Evolutionary conservation across 2,888 invertebrate species (phyloP), one percentile per base, ranked within the genome.

Genomic region (Trachelus iudaicus): DNA sequence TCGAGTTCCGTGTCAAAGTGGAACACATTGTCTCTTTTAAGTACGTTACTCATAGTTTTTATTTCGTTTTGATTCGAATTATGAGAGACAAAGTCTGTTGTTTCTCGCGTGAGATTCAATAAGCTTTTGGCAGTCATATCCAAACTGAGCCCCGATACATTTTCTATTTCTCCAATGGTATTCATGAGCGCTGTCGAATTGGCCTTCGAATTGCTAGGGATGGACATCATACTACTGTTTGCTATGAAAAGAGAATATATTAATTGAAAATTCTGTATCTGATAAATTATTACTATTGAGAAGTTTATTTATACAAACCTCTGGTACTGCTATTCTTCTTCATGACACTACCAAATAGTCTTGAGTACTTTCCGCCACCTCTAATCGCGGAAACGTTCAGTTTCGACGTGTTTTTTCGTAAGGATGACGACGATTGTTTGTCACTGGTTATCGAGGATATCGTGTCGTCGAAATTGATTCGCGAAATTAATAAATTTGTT

Each of bases 351-450:
- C 85, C 84, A 85, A 90, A 90, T 75, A 90, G 78, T 77, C 88
- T 82, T 1, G 89, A 87, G 79, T 90, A 90, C 80, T 88, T 89
- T 75, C 83, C 85, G 4, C 78, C 79, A 75, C 83, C 81, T 81
- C 81, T 85, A 11, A n/a, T 69, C 68, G 73, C 80, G 33, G 78
- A 75, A 0, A 56, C 15, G 68, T 78, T 75, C 30, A 78, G 30
- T 37, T 35, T 35, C 4, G 71, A 73, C 15, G 56, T 23, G 12
- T 78, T 77, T n/a, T 76, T 80, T 69, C 79, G 82, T n/a, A 79
- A 79, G 3, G 79, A 77, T 23, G 79, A 11, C 31, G 76, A 75
- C 3, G 37, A 76, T 34, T 75, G 76, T 56, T 79, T 84, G 2
- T 83, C 83, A 12, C 35, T 80, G 68, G 75, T 83, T 35, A 77